These are phyloP conservation scores for Sitta carolinensis DNA, from an alignment of 2,797 vertebrate genomes.

Conservation along the genomic window DNA sequence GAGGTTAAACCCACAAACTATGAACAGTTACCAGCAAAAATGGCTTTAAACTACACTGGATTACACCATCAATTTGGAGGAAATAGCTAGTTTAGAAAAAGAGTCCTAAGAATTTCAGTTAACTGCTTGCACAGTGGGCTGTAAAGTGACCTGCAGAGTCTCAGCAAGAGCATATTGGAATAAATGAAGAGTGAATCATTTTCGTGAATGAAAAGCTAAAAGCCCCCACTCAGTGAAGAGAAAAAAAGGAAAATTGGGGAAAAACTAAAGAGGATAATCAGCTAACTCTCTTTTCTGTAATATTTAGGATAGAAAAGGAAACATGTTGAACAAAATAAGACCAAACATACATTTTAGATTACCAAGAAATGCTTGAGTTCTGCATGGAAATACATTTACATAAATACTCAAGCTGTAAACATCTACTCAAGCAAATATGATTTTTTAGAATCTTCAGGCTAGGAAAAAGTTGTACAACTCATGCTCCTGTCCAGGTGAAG, in stretches of 20 bases:
- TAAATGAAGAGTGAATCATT: constrained; percentile 45
- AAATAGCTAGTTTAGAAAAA: constrained; percentile 52
- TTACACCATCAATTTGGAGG: constrained; percentile 13
- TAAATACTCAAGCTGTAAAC: background rate
- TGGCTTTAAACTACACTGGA: background rate
- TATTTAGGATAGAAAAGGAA: background rate
- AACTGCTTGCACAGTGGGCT: background rate
- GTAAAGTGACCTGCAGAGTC: background rate
- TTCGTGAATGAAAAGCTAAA: constrained; percentile 51
- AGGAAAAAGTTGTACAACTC: background rate
- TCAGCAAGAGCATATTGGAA: constrained; percentile 14
- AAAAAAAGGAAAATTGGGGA: background rate
- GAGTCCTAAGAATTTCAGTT: constrained; percentile 31
- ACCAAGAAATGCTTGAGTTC: background rate
- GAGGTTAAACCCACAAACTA: background rate
- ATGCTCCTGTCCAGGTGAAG: background rate
- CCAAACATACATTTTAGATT: background rate
- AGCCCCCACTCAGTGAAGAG: background rate
- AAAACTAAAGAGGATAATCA: background rate
- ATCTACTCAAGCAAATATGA: fast-evolving
- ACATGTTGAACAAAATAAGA: background rate
- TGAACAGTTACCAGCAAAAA: constrained; percentile 16
- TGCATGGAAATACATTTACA: background rate
- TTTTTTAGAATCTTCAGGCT: background rate
- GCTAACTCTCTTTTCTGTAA: background rate